Evolutionary conservation across 30 jellyfish, hydroid and myxozoan species (phyloP), one percentile per base, ranked within the genome.

Genomic region (Catostylus mosaicus): DNA sequence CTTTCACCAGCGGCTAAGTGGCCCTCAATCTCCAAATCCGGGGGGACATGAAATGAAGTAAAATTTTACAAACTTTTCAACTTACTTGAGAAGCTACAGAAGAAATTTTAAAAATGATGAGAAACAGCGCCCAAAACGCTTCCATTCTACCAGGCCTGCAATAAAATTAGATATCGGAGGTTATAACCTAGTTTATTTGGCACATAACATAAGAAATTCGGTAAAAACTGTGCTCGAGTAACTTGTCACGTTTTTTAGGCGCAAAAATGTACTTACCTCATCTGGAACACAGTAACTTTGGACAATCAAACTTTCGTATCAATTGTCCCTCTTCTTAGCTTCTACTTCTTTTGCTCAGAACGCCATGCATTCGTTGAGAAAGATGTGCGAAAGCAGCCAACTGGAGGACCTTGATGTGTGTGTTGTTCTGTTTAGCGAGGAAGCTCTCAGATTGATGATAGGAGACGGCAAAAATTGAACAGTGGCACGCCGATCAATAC

Each of bases 41-140:
- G 92, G 86, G 86, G 78, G 37, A 54, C 11, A 48, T n/a, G n/a
- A n/a, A 48, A 9, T 72, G 66, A 37, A 67, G 18, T 8, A 29
- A 56, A 68, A 26, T 20, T 27, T 32, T 29, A n/a, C 11, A 77
- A 54, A 14, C 20, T 34, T 18, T 1, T 27, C 14, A 46, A 11
- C 92, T 64, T 45, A 82, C 92, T 82, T 82, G 92, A 38, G 86
- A 38, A 20, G 67, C 59, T 26, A 82, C 85, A 43, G 73, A 10
- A 11, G 85, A 82, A 33, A 82, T 40, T 40, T 60, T 68, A 37
- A 35, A 22, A 32, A 70, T 32, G 32, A 57, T 36, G 2, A 82
- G 27, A n/a, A 82, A 38, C 23, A 82, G 86, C 92, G 86, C 92
- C 50, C 62, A 59, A 18, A 82, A 47, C 92, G 84, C 92, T 57